Percentiles rank a stretch among this genome's conserved stretches.
Conservation (phyloP, 2,797 vertebrate species). For the Chelmon rostratus region DNA sequence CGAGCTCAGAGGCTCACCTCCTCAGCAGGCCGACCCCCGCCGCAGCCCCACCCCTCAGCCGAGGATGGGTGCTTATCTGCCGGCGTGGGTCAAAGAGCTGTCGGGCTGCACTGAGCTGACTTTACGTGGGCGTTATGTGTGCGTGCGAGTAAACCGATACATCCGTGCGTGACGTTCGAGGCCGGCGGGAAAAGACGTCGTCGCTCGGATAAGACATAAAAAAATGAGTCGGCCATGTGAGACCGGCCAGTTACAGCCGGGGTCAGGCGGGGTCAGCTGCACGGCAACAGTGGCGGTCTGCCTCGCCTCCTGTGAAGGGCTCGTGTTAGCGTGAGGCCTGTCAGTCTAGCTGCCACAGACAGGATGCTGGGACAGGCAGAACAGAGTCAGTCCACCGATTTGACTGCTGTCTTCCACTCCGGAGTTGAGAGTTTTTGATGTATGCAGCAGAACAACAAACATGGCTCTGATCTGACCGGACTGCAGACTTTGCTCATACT, state of each 20-base stretch:
- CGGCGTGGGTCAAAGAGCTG: constrained; percentile 49
- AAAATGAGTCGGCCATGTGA: constrained; percentile 75
- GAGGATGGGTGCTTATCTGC: constrained; percentile 41
- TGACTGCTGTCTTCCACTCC: background rate
- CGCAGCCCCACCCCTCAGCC: background rate
- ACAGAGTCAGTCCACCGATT: background rate
- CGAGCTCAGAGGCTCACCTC: constrained; percentile 59
- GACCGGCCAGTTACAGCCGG: constrained; percentile 58
- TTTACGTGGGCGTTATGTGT: constrained; percentile 11
- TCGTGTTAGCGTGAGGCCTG: constrained; percentile 46
- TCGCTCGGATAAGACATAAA: constrained; percentile 75
- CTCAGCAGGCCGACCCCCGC: constrained; percentile 34
- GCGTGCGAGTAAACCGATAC: constrained; percentile 41
- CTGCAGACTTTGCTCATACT: background rate
- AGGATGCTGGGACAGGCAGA: background rate
- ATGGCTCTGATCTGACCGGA: background rate
- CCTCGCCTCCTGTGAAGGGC: constrained; percentile 40
- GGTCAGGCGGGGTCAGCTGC: constrained; percentile 72
- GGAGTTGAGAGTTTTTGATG: background rate
- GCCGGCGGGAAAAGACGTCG: constrained; percentile 20
- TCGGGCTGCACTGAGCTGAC: constrained; percentile 19
- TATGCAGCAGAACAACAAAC: background rate
- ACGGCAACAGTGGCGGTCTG: constrained; percentile 59
- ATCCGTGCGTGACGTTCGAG: constrained; percentile 29
- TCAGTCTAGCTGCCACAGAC: constrained; percentile 65